Evolutionary conservation across 1,140 invertebrate genomes (phyloP).

Genomic region (Meloidogyne chitwoodi): DNA sequence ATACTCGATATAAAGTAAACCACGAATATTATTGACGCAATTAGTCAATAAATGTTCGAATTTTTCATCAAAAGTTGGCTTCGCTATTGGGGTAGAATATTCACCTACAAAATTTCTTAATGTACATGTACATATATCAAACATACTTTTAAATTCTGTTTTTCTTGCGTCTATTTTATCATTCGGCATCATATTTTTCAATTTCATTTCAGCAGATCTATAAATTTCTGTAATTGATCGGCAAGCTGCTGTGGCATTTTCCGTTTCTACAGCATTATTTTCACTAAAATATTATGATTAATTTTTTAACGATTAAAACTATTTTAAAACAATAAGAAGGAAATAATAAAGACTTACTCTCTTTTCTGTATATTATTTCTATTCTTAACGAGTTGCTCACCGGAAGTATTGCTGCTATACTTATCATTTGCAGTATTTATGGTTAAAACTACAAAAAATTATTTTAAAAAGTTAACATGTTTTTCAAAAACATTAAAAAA

Average conservation of each 20-base stretch:
- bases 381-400: not conserved
- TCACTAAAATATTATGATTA: not conserved
- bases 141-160: not conserved
- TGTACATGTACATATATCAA: not conserved
- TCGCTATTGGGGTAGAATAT: constrained; percentile 37
- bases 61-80: constrained; percentile 15
- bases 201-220: constrained; percentile 42
- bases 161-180: not conserved
- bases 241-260: constrained; percentile 29
- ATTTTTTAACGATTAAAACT: not conserved
- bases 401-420: not conserved
- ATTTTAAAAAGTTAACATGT: not conserved
- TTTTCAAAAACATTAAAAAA: too few relatives aligned
- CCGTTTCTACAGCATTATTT: not conserved
- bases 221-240: constrained; percentile 49
- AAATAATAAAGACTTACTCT: not conserved
- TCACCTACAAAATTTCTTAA: constrained; percentile 30
- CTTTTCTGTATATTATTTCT: not conserved
- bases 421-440: not conserved
- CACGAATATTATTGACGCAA: constrained; percentile 33
- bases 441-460: not conserved
- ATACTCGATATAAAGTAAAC: constrained; percentile 13
- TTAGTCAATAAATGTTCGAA: constrained; percentile 20
- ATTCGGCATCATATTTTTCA: constrained; percentile 40
- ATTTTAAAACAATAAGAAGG: not conserved